A percentile compares a stretch with the other conserved stretches of the same genome.
These are phyloP conservation scores for Phyllotis vaccarum DNA, from an alignment of 2,797 vertebrate species.

Conservation along the genomic window DNA sequence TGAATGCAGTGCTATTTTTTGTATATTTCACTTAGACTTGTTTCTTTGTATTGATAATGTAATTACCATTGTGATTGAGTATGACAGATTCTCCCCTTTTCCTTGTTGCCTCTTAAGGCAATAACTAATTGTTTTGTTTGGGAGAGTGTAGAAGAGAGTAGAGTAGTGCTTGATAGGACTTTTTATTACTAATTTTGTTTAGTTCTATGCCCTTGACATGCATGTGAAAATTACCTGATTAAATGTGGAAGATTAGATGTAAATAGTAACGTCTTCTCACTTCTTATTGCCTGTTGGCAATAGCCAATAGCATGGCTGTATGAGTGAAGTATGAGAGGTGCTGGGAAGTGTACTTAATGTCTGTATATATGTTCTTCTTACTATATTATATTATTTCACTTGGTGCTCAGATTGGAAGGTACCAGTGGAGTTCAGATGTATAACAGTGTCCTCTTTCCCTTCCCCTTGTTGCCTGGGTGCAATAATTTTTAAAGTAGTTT, in stretches of 20 bases:
- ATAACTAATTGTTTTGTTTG: constrained; percentile 29
- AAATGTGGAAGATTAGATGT: constrained; percentile 5
- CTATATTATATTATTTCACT: constrained; percentile 19
- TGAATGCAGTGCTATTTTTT: constrained; percentile 20
- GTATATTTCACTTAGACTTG: constrained; percentile 26
- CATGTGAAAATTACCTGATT: constrained; percentile 1
- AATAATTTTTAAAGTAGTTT: constrained; percentile 1
- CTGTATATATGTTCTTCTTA: constrained; percentile 24
- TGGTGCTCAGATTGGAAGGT: not conserved
- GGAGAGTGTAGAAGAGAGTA: not conserved
- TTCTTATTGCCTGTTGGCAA: not conserved
- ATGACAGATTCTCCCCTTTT: constrained; percentile 25
- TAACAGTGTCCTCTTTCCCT: constrained; percentile 58
- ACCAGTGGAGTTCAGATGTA: constrained; percentile 20
- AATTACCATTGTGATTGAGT: constrained; percentile 23
- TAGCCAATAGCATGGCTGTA: not conserved
- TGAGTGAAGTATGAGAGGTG: too few relatives aligned
- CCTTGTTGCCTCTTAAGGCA: constrained; percentile 35
- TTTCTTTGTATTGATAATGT: constrained; percentile 38
- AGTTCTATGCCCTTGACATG: not conserved
- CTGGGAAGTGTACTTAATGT: not conserved
- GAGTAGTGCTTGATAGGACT: constrained; percentile 3
- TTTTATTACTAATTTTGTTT: constrained; percentile 56
- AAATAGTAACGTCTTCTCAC: not conserved
- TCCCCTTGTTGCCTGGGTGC: constrained; percentile 38